Evolutionary conservation across 2,113 vertebrate genomes (phyloP), one percentile per base, ranked within the genome.

Genomic region (Agelaius tricolor): DNA sequence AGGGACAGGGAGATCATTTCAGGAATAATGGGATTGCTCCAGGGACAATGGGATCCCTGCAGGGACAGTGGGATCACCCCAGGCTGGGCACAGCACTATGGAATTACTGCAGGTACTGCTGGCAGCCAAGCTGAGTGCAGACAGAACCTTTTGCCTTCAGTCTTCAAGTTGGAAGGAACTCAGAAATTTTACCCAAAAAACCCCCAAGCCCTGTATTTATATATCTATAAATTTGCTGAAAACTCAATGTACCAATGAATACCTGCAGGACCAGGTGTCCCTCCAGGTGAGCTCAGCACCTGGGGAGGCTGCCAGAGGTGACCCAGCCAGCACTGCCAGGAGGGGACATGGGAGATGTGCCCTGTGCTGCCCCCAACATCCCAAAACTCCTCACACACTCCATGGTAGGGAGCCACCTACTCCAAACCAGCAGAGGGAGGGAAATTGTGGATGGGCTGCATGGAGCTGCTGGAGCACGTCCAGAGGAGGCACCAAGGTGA

Each of bases 1-100:
- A 6, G 21, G 31, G 30, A n/a, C 0, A n/a, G 0, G 21, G 54
- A 31, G 31, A 46, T 46, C 0, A 0, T 7, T 31, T 7, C 5
- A 26, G 12, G 69, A 22, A 33, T 1, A 43, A 1, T n/a, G 18
- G 13, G 19, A 78, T 54, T 1, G 0, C 31, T 35, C 14, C 31
- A 44, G 10, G 18, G 39, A 12, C 1, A 57, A 1, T 46, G 41
- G 33, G 18, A 74, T n/a, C 1, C 0, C 24, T 17, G 18, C 24
- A 21, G 13, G 33, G 35, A 21, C 2, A 59, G 0, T 15, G 58
- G 7, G 22, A 77, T 39, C 1, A 2, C 15, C 12, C 47, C 31
- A 30, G 46, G 69, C 37, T 15, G 1, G 5, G 3, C 44, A 23
- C 8, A 51, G 8, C 39, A 5, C 18, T 0, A 0, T 16, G 2